Evolutionary conservation across 2,113 vertebrate genomes (phyloP), one percentile per base, ranked within the genome.

Genomic region (Clarias macrocephalus): DNA sequence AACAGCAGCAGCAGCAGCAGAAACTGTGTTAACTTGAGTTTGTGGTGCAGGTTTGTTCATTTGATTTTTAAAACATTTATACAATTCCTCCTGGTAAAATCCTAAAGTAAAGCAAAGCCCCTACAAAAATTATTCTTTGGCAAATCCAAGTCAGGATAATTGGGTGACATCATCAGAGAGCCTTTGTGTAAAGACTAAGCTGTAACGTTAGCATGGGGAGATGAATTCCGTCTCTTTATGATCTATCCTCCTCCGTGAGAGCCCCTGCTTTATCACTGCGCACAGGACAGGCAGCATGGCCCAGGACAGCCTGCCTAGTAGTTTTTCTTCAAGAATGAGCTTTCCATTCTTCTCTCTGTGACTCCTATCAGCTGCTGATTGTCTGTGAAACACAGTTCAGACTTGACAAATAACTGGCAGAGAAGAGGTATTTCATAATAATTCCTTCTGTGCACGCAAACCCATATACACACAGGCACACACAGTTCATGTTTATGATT

Each of bases 121-220:
- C 25, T 37, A 13, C 8, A 75, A 83, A 70, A 63, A 88, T 7
- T 16, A 33, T 11, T 37, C 87, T 89, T 86, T 90, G 91, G 92
- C 93, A 94, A 93, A 94, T 96, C 94, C 94, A 89, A 28, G 92
- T 81, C 91, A 88, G 89, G 90, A 87, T 92, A 87, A 91, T 89
- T 92, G 93, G 88, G 93, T 95, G 94, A 95, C 94, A 95, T 95
- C 94, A 95, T 91, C 82, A 80, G 76, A 82, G 92, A 79, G 90
- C 90, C 93, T 93, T 95, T 94, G 92, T 94, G 93, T 91, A 87
- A 89, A 90, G 92, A 93, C 88, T 70, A 88, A 87, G 91, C 90
- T 86, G 89, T 86, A 76, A 82, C 16, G 66, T 82, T 87, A 82
- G 77, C 65, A 86, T 82, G 65, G 65, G n/a, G 88, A 95, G 94